These are phyloP conservation scores for Tridacna crocea DNA, from an alignment of 2,888 invertebrate species.

Conservation along the genomic window DNA sequence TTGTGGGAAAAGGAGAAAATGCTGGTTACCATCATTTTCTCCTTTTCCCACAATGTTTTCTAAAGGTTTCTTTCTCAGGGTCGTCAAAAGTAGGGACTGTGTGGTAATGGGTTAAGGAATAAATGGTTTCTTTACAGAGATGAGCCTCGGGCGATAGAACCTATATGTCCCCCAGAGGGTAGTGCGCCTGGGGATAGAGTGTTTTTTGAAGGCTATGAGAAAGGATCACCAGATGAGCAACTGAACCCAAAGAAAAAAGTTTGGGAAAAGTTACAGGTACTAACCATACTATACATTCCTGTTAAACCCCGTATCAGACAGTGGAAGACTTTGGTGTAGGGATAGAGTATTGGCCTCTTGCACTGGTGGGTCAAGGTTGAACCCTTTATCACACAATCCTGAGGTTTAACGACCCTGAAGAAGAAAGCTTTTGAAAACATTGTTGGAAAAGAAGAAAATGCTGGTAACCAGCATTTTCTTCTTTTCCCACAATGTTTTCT, in stretches of 20 bases:
- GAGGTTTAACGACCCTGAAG: no score
- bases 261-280: slow-evolving; percentile 95
- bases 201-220: slow-evolving; percentile 92
- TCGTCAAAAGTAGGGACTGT: no score
- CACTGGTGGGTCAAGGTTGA: no score
- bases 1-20: slow-evolving; percentile 2
- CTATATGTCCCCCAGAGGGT: slow-evolving; percentile 91
- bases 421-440: no score
- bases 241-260: slow-evolving; percentile 98
- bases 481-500: no score
- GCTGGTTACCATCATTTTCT: slow-evolving; percentile 1
- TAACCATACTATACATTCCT: slow-evolving; percentile 3
- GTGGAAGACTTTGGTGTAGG: no score
- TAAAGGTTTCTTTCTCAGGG: not conserved
- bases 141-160: slow-evolving; percentile 88
- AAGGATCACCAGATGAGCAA: slow-evolving; percentile 91
- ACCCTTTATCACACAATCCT: no score
- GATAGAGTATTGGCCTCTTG: no score
- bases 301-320: not conserved
- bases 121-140: slow-evolving; percentile 55
- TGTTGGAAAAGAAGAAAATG: no score
- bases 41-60: not conserved
- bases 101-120: no score
- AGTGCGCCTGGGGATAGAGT: slow-evolving; percentile 93
- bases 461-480: no score